These are phyloP conservation scores for Drosophila jambulina DNA, from an alignment of 1,140 invertebrate species.

Conservation along the genomic window DNA sequence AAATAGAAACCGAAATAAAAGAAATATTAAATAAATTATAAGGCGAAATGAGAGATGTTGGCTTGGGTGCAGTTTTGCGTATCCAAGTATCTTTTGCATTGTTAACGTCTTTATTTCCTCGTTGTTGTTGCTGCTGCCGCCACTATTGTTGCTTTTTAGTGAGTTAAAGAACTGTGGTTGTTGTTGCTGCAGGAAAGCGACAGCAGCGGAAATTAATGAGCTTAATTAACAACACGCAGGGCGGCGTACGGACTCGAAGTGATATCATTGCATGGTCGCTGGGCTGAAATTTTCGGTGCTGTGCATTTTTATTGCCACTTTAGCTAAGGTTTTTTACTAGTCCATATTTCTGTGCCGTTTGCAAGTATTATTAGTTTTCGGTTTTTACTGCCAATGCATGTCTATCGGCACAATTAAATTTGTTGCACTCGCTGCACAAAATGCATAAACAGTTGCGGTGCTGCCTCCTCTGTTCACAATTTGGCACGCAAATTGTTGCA, in stretches of 20 bases:
- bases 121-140: constrained; percentile 37
- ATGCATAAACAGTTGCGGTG: constrained; percentile 73
- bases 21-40: constrained; percentile 49
- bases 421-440: constrained; percentile 82
- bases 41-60: constrained; percentile 34
- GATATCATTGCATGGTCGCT: constrained; percentile 71
- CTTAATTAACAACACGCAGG: constrained; percentile 78
- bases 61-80: constrained; percentile 69
- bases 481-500: constrained; percentile 76
- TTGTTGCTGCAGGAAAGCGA: constrained; percentile 53
- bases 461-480: constrained; percentile 59
- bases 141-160: constrained; percentile 5
- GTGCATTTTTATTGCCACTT: constrained; percentile 82
- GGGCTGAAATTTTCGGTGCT: constrained; percentile 69
- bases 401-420: constrained; percentile 80
- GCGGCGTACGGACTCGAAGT: constrained; percentile 36
- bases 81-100: constrained; percentile 52
- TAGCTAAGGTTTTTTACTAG: constrained; percentile 57
- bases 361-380: constrained; percentile 48
- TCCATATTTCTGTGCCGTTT: constrained; percentile 15
- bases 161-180: constrained; percentile 38
- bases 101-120: constrained; percentile 66
- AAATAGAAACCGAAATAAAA: constrained; percentile 32
- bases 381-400: constrained; percentile 81
- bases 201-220: constrained; percentile 76